Evolutionary conservation across 2,113 vertebrate species (phyloP).

Genomic region (Festucalex cinctus): DNA sequence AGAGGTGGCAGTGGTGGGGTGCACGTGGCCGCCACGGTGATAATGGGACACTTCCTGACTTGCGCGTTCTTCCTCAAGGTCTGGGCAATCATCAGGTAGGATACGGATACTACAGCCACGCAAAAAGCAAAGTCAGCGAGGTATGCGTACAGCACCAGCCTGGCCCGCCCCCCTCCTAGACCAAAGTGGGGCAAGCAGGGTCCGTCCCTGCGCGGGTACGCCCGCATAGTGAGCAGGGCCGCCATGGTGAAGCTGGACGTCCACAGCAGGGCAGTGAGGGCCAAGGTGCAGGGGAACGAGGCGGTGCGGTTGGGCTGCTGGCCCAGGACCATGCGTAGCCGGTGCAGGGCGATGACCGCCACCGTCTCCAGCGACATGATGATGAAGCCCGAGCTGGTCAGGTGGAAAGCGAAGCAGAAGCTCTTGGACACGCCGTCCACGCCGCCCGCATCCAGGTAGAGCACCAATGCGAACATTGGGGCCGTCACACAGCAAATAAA

Average conservation of each 20-base stretch:
- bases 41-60: constrained; percentile 78
- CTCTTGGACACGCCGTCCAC: constrained; percentile 75
- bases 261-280: constrained; percentile 87
- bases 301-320: constrained; percentile 82
- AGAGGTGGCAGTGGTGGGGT: constrained; percentile 74
- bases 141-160: constrained; percentile 83
- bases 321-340: constrained; percentile 91
- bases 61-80: constrained; percentile 85
- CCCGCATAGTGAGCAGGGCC: constrained; percentile 80
- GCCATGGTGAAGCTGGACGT: constrained; percentile 90
- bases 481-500: constrained; percentile 90
- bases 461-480: constrained; percentile 88
- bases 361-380: constrained; percentile 97
- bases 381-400: constrained; percentile 89
- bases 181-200: constrained; percentile 90
- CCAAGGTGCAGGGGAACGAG: constrained; percentile 83
- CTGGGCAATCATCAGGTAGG: constrained; percentile 90
- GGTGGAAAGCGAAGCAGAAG: constrained; percentile 92
- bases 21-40: constrained; percentile 75
- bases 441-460: constrained; percentile 79
- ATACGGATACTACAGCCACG: constrained; percentile 84
- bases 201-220: constrained; percentile 75
- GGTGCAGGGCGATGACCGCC: constrained; percentile 89
- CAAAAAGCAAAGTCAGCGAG: constrained; percentile 90
- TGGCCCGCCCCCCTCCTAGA: constrained; percentile 72